A percentile compares a stretch with the other conserved stretches of the same genome.
Evolutionary conservation across 1,140 invertebrate genomes (phyloP).

Genomic region (Arctopsyche grandis): DNA sequence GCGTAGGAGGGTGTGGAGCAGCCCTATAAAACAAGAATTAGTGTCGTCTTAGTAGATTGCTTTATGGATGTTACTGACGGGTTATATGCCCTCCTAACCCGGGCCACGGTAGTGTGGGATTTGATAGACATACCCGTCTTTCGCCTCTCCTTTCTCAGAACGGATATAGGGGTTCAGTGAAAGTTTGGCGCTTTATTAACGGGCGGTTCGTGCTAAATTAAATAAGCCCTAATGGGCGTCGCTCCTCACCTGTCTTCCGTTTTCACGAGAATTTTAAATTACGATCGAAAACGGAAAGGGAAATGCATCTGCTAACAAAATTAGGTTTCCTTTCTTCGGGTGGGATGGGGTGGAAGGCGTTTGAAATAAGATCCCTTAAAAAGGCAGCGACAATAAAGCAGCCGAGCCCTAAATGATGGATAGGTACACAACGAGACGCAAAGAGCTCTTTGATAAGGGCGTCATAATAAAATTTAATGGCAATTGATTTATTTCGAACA

Average conservation of each 20-base stretch:
- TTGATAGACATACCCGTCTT: background rate
- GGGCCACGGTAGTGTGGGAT: background rate
- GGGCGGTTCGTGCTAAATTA: no score
- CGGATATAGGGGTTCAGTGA: background rate
- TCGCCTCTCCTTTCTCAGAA: background rate
- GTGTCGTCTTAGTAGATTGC: slow-evolving; percentile 44
- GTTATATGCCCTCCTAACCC: slow-evolving; percentile 21
- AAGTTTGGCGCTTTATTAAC: background rate
- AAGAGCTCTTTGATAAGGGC: background rate
- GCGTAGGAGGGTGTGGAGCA: background rate
- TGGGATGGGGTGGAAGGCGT: background rate
- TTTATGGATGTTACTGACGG: slow-evolving; percentile 41
- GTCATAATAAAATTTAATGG: no score
- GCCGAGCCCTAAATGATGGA: background rate
- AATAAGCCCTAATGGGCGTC: no score
- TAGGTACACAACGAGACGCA: slow-evolving; percentile 6
- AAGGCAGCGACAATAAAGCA: slow-evolving; percentile 11
- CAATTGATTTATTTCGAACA: no score
- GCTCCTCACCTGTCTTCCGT: background rate
- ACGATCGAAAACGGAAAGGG: background rate
- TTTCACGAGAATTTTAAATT: background rate
- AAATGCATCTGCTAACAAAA: background rate
- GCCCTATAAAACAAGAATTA: slow-evolving; percentile 41
- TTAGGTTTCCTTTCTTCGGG: background rate
- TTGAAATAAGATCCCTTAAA: slow-evolving; percentile 24